Base-by-base conservation (phyloP, 2,113 vertebrate species). In the Passer montanus region DNA sequence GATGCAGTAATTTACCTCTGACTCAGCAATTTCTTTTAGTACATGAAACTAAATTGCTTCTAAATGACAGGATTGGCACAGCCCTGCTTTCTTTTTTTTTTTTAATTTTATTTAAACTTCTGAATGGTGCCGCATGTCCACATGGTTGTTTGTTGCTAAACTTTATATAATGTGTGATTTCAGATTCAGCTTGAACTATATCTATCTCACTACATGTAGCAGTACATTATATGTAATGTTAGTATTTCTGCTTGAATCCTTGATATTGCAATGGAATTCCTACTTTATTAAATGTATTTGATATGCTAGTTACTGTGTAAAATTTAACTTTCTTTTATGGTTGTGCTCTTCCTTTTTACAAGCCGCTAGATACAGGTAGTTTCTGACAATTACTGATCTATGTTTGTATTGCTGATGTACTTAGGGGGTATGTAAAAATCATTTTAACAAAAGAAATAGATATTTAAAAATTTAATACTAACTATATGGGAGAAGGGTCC, bases 401-500 rank as follows among this genome's bases (percentile, higher is more conserved):
- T 98, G 98, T 98, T 98, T 98, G 98, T 98, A 98, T 98, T 98
- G 98, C 98, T 98, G 97, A 98, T 98, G 98, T 98, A 98, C 97
- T 98, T 98, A 97, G 98, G 98, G 97, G 98, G 97, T 98, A 98
- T 98, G 98, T 98, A 98, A 98, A 98, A 98, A 98, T 98, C 98
- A 98, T 98, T 98, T 98, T 98, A 98, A 98, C 98, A 98, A 97
- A 98, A 98, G 97, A 98, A 98, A 98, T 98, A 98, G 98, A 97
- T 98, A 98, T 98, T 98, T 98, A 98, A 98, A 97, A 98, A 98
- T 98, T 98, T 98, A 98, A 98, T 98, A 98, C 98, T 98, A 98
- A 98, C 98, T 98, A 98, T 97, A 98, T 87, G 98, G 98, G 98
- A 96, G 97, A 98, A 98, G 98, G 98, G 98, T 98, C 98, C 98